phyloP scores from a whole-genome alignment of 2,797 vertebrate genomes.

The Epinephelus coioides region DNA sequence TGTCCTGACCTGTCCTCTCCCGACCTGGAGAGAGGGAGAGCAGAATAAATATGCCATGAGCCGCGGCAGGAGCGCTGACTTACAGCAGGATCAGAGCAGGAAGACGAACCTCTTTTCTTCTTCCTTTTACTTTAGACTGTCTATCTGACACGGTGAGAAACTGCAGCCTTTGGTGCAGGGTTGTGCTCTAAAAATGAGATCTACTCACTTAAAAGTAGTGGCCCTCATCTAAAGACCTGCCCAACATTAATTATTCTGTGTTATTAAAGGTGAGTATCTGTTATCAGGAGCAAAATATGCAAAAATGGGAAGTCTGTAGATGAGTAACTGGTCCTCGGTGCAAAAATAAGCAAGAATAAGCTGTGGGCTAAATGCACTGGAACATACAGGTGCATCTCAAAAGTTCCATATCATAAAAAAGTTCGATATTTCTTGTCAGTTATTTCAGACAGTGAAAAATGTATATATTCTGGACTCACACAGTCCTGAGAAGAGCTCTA shows the following conservation, averaged over 20 bases:
- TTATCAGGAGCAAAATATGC: background rate
- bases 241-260: background rate
- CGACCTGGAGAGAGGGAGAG: constrained; percentile 41
- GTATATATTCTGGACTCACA: no score
- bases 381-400: no score
- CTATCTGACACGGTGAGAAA: constrained; percentile 4
- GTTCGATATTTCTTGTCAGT: no score
- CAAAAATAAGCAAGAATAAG: background rate
- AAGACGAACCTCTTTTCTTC: constrained; percentile 37
- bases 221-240: background rate
- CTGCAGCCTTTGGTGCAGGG: background rate
- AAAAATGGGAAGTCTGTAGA: background rate
- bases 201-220: background rate
- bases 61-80: constrained; percentile 49
- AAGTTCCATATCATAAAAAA: no score
- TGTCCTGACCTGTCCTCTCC: constrained; percentile 59
- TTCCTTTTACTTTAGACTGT: constrained; percentile 23
- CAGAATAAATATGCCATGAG: constrained; percentile 75
- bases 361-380: no score
- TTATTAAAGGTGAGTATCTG: background rate
- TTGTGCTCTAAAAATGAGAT: background rate
- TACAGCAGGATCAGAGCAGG: constrained; percentile 60
- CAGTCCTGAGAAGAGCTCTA: no score
- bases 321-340: background rate
- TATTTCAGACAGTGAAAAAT: no score